Conservation (phyloP, 1,140 invertebrate species). For the Aphis gossypii region DNA sequence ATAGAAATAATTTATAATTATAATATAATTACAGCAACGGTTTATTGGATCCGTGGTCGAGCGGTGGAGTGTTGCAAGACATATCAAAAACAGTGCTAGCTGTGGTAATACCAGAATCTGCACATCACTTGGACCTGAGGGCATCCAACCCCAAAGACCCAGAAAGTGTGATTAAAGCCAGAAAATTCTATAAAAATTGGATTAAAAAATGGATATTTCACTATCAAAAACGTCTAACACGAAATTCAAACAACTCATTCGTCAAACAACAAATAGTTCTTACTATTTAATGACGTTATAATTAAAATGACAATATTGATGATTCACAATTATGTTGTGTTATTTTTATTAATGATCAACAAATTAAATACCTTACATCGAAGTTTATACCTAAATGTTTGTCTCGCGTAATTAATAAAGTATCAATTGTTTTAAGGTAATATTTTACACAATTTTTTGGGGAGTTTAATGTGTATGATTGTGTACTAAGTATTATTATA, state of each 20-base stretch:
- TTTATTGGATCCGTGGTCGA: slow-evolving; percentile 90
- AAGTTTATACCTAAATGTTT: background rate
- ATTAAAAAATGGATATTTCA: slow-evolving; percentile 53
- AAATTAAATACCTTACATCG: background rate
- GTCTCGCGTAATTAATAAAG: background rate
- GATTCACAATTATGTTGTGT: background rate
- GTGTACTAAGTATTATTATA: background rate
- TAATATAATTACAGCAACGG: slow-evolving; percentile 75
- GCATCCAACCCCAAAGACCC: slow-evolving; percentile 76
- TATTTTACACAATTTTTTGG: background rate
- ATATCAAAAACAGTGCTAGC: slow-evolving; percentile 74
- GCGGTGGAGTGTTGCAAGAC: slow-evolving; percentile 83
- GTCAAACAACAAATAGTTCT: background rate
- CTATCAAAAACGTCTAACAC: slow-evolving; percentile 8
- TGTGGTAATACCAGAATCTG: slow-evolving; percentile 85
- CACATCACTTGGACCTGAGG: slow-evolving; percentile 92
- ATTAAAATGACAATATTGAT: background rate
- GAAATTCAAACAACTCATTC: background rate
- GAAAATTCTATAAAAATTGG: slow-evolving; percentile 64
- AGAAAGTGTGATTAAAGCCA: slow-evolving; percentile 72
- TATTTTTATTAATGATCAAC: background rate
- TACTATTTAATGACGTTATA: background rate
- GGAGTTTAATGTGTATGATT: background rate
- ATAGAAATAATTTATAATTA: background rate
- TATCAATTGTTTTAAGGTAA: background rate